phyloP scores from a whole-genome alignment of 1,140 invertebrate genomes.

The Teleopsis dalmanni region DNA sequence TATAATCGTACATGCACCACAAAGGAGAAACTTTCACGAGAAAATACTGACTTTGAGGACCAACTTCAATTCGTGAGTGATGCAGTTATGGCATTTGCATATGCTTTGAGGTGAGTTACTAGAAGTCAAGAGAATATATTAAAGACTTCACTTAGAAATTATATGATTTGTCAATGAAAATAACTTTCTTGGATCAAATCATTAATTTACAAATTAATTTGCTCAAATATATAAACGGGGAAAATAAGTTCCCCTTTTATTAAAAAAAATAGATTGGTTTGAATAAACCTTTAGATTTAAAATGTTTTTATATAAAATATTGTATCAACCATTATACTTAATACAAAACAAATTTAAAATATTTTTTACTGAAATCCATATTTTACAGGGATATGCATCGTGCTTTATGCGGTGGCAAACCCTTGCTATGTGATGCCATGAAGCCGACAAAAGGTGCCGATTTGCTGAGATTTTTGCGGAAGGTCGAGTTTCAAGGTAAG shows the following conservation, averaged over 20 bases:
- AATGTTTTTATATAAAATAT: too few species aligned
- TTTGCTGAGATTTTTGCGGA: slow-evolving; percentile 72
- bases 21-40: slow-evolving; percentile 59
- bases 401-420: slow-evolving; percentile 62
- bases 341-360: too few species aligned
- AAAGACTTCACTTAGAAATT: too few species aligned
- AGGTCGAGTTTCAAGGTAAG: slow-evolving; percentile 77
- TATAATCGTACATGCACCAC: slow-evolving; percentile 63
- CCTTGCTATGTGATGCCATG: slow-evolving; percentile 79
- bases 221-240: too few species aligned
- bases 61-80: slow-evolving; percentile 90
- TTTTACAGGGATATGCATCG: slow-evolving; percentile 70
- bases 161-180: too few species aligned
- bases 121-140: too few species aligned
- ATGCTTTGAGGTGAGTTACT: slow-evolving; percentile 65
- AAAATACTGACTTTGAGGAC: slow-evolving; percentile 77
- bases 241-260: too few species aligned
- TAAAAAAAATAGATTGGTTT: too few species aligned
- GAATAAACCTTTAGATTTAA: too few species aligned
- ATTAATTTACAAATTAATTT: too few species aligned
- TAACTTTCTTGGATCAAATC: too few species aligned
- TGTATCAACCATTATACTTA: too few species aligned
- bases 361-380: background rate
- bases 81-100: slow-evolving; percentile 84
- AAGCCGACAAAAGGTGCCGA: slow-evolving; percentile 77